Base-by-base conservation (phyloP, 2,797 vertebrate species). In the Darevskia mixta region DNA sequence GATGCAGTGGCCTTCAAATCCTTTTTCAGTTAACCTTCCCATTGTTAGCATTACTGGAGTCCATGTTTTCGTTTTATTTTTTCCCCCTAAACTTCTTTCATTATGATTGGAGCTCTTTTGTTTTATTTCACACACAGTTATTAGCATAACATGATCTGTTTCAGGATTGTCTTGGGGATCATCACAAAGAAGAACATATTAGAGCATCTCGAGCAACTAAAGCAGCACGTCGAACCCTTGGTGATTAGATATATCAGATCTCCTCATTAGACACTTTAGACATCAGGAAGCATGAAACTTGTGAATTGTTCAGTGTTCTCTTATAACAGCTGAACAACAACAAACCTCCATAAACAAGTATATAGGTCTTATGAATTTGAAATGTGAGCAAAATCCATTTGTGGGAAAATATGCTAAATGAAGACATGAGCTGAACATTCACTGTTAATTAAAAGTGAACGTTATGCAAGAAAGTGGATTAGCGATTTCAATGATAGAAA, bases 101-200 rank as follows among this genome's bases (percentile, higher is more conserved):
- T 95, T 96, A 84, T 95, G 89, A 95, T 95, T 95, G 95, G 94
- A 96, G 95, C 72, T 92, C 97, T 94, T 87, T 77, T 83, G 94
- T 95, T 97, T 97, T 89, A 97, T 96, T 97, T 97, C 97, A 96
- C 96, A 95, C 96, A 93, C 94, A 98, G 98, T 99, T 98, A 98
- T 98, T 95, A 98, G 98, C 97, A 97, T 98, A 97, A 98, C 97
- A 95, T 98, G 98, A 98, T 99, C 98, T 99, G 98, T 99, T 99
- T 97, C 99, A 99, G 99, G 99, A 99, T 98, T 99, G 97, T 99
- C 98, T 99, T 99, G 98, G 99, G 99, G 97, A 99, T 99, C 99
- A 99, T 99, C 99, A 99, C 99, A 97, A 99, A 99, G 99, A 99
- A 99, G 99, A 99, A 99, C 98, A 99, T 99, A 97, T 98, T 99